Evolutionary conservation across 2,113 vertebrate species (phyloP).

Genomic region (Mus pahari): DNA sequence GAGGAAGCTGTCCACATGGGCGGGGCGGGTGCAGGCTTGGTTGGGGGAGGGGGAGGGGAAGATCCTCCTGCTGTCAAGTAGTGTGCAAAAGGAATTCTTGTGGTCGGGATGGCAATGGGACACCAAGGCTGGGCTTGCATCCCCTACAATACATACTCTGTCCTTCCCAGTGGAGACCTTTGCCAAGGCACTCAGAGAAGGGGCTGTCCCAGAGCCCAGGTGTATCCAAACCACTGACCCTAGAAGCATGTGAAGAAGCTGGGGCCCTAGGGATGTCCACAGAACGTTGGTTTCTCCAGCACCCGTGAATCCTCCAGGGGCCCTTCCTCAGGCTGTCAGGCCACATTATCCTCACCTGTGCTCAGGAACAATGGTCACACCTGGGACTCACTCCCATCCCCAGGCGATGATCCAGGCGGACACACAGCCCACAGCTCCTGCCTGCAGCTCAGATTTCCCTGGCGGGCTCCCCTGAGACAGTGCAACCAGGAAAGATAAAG

Average conservation of each 20-base stretch:
- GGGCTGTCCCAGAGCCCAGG: rapidly evolving
- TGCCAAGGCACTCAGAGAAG: not conserved
- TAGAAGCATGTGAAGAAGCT: not conserved
- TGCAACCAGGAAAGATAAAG: rapidly evolving
- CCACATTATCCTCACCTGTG: not conserved
- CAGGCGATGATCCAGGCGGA: not conserved
- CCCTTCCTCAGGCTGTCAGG: not conserved
- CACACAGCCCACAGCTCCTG: not conserved
- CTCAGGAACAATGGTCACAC: slow-evolving; percentile 5
- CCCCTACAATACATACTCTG: slow-evolving; percentile 49
- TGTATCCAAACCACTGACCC: not conserved
- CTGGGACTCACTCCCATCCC: slow-evolving; percentile 27
- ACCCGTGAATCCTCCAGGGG: not conserved
- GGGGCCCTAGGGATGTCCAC: rapidly evolving
- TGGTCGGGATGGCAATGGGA: slow-evolving; percentile 54
- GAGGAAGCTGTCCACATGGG: rapidly evolving
- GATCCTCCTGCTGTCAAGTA: not conserved
- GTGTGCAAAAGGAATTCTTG: slow-evolving; percentile 62
- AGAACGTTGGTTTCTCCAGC: not conserved
- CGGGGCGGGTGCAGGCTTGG: rapidly evolving
- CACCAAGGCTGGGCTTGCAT: slow-evolving; percentile 6
- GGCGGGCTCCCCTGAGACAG: not conserved
- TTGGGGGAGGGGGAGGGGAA: rapidly evolving
- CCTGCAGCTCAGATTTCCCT: not conserved
- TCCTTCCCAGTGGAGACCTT: slow-evolving; percentile 5